Evolutionary conservation across 2,113 vertebrate genomes (phyloP), one percentile per base, ranked within the genome.

Genomic region (Macrotus californicus): DNA sequence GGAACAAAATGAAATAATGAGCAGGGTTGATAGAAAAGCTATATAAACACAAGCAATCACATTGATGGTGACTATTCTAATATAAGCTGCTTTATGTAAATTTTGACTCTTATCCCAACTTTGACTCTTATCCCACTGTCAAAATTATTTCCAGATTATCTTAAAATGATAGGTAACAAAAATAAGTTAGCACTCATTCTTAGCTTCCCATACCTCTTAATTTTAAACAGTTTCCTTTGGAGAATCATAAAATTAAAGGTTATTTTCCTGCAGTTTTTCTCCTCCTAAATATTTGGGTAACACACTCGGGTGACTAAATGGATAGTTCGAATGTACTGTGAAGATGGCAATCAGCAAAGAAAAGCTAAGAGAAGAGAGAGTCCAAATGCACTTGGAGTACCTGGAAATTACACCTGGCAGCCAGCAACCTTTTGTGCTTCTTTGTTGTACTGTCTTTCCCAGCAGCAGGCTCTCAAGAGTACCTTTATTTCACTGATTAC

Each of bases 401-500:
- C 97, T 97, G 97, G 95, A 97, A 98, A 97, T 97, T 96, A 97
- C 96, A 98, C 97, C 98, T 98, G 97, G 97, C 97, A 91, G 97
- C 91, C 89, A 83, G 95, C 93, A 93, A 96, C 97, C 97, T 97
- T 97, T 94, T 97, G 97, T 97, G 92, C 50, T 87, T 92, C 98
- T 98, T 98, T 98, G 98, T 98, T 98, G 98, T 98, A 97, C 98
- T 97, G 98, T 98, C 85, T 98, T 98, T 98, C 98, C 98, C 48
- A 66, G 89, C 95, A 76, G 95, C 43, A 5, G 94, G 97, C 98
- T 98, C 98, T 98, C 98, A 98, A 98, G 97, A 79, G 95, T 91
- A 97, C 89, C 96, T 98, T 98, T 98, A 98, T 98, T 98, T 97
- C 97, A 93, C 97, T 99, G 99, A 99, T 99, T 98, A 99, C 98